Base-by-base conservation (phyloP, 1,140 invertebrate species). In the Sycobia sp. region DNA sequence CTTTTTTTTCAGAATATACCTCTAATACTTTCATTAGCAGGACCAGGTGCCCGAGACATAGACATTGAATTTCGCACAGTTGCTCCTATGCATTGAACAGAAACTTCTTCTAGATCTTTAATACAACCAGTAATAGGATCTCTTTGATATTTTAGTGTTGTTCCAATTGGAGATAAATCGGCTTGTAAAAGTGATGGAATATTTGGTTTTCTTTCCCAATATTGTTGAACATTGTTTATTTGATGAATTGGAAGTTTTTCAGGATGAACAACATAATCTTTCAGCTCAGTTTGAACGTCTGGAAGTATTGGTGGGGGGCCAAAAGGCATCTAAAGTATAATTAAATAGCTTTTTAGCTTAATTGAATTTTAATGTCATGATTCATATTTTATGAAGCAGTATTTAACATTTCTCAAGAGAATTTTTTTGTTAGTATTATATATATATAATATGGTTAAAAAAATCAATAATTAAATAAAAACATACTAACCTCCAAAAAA, bases 1-100 rank as follows among this genome's bases (percentile, higher is more conserved):
- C 8, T 49, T 49, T 49, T 49, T 53, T 29, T 29, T 14, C 13
- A 29, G 11, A 32, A 56, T 38, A 25, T 64, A 79, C 80, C 80
- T 71, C 84, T 82, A 8, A 90, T 83, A 67, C 84, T 82, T 70
- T 90, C 84, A 34, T 81, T 76, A 39, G 86, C 78, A 38, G 86
- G 80, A 3, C 82, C 84, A 22, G 87, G 87, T 62, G 86, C 84
- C 67, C 90, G 77, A 32, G 81, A 84, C 77, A 93, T 85, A 4
- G 90, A 93, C 77, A 90, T 86, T 0, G 91, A 92, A 81, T 92
- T 93, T 72, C 85, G 86, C 1, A 88, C 84, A 68, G 86, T 89
- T 65, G 87, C 84, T 3, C 87, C 88, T 66, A 85, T 83, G 68
- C 86, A 82, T 65, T 84, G 75, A 8, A 88, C 68, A 36, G 80